phyloP scores from a whole-genome alignment of 2,113 vertebrate species.

The Cyprinodon brontotheroides region DNA sequence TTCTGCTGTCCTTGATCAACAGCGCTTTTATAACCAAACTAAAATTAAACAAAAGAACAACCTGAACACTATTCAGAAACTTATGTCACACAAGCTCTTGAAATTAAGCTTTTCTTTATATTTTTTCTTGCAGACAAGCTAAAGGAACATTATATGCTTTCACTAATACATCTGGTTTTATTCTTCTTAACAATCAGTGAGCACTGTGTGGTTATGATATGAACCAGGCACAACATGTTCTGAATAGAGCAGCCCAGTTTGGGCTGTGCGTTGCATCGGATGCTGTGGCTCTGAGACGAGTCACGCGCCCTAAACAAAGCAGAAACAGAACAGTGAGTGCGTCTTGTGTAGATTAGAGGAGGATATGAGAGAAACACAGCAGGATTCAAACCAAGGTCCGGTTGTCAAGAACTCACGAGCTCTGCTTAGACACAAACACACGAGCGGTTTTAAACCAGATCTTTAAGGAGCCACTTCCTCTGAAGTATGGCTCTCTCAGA shows the following conservation, averaged over 20 bases:
- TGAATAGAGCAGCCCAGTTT: constrained; percentile 4
- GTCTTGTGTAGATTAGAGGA: constrained; percentile 55
- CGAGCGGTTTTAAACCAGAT: constrained; percentile 18
- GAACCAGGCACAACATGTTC: constrained; percentile 16
- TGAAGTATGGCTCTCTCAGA: background rate
- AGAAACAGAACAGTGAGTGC: constrained; percentile 34
- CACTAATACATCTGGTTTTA: background rate
- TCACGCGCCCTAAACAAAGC: constrained; percentile 35
- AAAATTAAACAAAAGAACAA: background rate
- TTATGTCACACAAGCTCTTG: too few species aligned
- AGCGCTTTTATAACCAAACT: background rate
- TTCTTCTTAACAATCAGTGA: constrained; percentile 4
- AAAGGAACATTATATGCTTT: background rate
- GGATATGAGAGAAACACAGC: constrained; percentile 38
- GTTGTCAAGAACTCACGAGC: constrained; percentile 25
- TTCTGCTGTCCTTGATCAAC: background rate
- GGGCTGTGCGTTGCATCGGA: constrained; percentile 23
- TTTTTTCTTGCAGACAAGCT: background rate
- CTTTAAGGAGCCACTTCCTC: constrained; percentile 42
- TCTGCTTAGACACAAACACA: background rate
- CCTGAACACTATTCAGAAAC: too few species aligned
- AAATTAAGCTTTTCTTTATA: background rate
- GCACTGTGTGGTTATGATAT: background rate
- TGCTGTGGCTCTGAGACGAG: constrained; percentile 49
- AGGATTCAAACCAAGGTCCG: constrained; percentile 49